Percentiles rank a stretch among this genome's conserved stretches.
These are phyloP conservation scores for Keiferia lycopersicella DNA, from an alignment of 2,888 invertebrate species.

Conservation along the genomic window DNA sequence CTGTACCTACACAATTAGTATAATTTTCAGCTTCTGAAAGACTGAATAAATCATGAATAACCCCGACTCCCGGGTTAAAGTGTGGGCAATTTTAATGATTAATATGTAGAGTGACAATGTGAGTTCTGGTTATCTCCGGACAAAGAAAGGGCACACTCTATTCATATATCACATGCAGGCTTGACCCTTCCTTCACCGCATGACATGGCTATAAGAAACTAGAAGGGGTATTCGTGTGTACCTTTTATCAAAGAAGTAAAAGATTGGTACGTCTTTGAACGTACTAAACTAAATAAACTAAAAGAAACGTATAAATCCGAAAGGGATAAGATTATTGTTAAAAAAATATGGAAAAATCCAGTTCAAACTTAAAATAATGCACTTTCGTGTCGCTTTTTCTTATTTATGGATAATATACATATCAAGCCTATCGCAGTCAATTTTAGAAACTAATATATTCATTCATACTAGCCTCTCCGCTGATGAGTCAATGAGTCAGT, in stretches of 20 bases:
- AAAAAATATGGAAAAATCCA: too few relatives aligned
- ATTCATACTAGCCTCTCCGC: too few relatives aligned
- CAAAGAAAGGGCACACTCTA: constrained; percentile 67
- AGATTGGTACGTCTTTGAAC: not conserved
- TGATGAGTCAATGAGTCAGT: too few relatives aligned
- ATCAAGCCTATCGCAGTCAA: too few relatives aligned
- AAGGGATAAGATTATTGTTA: too few relatives aligned
- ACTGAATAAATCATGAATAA: constrained; percentile 27
- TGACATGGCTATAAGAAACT: constrained; percentile 36
- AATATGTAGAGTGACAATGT: constrained; percentile 67
- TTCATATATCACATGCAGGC: constrained; percentile 74
- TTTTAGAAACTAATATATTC: too few relatives aligned
- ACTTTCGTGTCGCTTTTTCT: too few relatives aligned
- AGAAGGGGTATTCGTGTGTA: constrained; percentile 38
- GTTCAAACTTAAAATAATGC: too few relatives aligned
- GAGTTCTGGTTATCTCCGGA: constrained; percentile 60
- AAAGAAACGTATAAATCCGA: too few relatives aligned
- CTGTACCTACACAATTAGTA: not conserved
- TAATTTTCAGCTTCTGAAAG: not conserved
- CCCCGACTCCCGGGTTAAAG: constrained; percentile 45
- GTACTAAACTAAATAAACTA: too few relatives aligned
- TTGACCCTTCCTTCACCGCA: constrained; percentile 66
- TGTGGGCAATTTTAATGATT: constrained; percentile 62
- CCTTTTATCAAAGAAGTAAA: too few relatives aligned
- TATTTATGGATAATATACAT: too few relatives aligned